A percentile compares a stretch with the other conserved stretches of the same genome.
These are phyloP conservation scores for Perizoma affinitatum DNA, from an alignment of 2,888 invertebrate species.

Conservation along the genomic window DNA sequence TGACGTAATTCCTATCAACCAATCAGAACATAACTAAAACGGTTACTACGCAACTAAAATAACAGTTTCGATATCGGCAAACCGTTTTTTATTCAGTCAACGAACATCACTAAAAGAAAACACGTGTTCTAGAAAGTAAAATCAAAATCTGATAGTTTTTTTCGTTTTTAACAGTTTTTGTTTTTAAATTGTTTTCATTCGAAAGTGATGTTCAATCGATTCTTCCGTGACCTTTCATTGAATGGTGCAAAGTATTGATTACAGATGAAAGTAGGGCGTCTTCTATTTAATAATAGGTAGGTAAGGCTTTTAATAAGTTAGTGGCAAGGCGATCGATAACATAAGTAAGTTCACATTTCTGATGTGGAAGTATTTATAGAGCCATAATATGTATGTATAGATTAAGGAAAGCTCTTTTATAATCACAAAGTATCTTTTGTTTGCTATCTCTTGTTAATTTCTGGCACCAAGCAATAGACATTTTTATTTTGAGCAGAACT, in stretches of 20 bases:
- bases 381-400: no score
- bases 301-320: conserved; percentile 19
- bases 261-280: conserved; percentile 53
- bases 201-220: conserved; percentile 16
- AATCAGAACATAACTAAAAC: conserved; percentile 23
- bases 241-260: conserved; percentile 68
- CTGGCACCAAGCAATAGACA: no score
- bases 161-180: conserved; percentile 22
- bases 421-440: no score
- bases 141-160: conserved; percentile 2
- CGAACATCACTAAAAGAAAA: conserved; percentile 22
- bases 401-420: no score
- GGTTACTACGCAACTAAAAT: conserved; percentile 32
- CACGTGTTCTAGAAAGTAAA: conserved; percentile 16
- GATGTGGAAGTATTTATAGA: no score
- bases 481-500: no score
- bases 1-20: conserved; percentile 19
- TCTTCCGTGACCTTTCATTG: conserved; percentile 25
- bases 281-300: conserved; percentile 43
- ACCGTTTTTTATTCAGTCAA: conserved; percentile 17
- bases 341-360: neutral
- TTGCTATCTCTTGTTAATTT: no score
- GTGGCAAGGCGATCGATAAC: conserved; percentile 30
- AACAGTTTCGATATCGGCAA: conserved; percentile 24
- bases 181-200: conserved; percentile 5